Evolutionary conservation across 2,113 vertebrate genomes (phyloP).

Genomic region (Pipra filicauda): DNA sequence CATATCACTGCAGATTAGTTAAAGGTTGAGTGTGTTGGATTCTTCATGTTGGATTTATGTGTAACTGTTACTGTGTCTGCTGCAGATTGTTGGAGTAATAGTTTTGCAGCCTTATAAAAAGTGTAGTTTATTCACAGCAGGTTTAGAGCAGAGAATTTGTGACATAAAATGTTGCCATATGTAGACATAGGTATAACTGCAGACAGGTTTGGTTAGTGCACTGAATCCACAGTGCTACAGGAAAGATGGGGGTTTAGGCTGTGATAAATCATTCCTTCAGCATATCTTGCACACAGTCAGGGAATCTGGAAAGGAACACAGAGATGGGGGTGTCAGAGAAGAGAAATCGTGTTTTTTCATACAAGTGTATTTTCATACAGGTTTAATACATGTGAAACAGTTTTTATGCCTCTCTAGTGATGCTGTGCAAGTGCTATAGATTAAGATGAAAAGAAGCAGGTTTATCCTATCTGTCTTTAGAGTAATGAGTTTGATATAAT

Average conservation of each 20-base stretch:
- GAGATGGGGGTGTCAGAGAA: neutral
- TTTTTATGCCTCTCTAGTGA: neutral
- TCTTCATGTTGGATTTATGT: neutral
- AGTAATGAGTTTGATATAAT: neutral
- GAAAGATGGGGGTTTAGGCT: neutral
- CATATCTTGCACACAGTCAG: neutral
- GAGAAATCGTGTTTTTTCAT: neutral
- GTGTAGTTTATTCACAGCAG: neutral
- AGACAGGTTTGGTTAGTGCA: neutral
- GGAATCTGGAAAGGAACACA: neutral
- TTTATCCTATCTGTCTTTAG: neutral
- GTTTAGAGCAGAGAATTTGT: neutral
- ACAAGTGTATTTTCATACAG: neutral
- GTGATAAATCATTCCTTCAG: neutral
- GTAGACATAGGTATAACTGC: neutral
- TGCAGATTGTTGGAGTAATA: neutral
- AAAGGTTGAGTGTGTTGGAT: neutral
- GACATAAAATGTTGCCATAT: neutral
- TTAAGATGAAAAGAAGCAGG: neutral
- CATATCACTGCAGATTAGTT: neutral
- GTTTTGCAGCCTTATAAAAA: neutral
- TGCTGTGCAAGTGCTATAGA: neutral
- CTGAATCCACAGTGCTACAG: neutral
- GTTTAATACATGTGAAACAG: neutral
- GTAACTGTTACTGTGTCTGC: neutral